Base-by-base conservation (phyloP, 1,140 invertebrate species). In the Tyrophagus putrescentiae region DNA sequence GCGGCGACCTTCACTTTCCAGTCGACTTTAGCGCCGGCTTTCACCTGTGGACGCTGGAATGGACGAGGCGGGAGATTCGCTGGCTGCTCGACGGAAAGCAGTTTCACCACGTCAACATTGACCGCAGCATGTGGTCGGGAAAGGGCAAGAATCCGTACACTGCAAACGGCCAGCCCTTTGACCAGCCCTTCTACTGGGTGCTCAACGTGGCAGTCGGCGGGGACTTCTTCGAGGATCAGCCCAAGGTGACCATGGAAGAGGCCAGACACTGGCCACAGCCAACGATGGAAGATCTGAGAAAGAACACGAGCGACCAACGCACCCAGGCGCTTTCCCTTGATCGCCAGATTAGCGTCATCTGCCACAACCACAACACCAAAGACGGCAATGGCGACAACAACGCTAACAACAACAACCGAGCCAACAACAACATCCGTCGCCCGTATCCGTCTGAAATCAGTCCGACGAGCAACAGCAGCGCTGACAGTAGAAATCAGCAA, bases 21-120 rank as follows among this genome's bases (percentile, higher is more conserved):
- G 25, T 53, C 23, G 16, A 7, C 28, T 62, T 63, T 42, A 6
- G 16, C 2, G 68, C 68, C 34, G 62, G 56, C 31, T 71, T 70
- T 48, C 70, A 72, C 54, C 67, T 62, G 23, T 72, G 67, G 60
- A 63, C 23, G 7, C 41, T 72, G 1, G 64, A 69, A 44, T 72
- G 70, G 70, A 65, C 66, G 58, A 63, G 66, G 53, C 60, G 65
- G 33, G 57, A 62, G 18, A 69, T 71, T 33, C 65, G 45, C 66
- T 72, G 62, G 62, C 28, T 7, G 5, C n/a, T 63, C 13, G 62
- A 64, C 42, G 61, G 54, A 21, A 9, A 57, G n/a, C 21, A 21
- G 34, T 6, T 27, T 23, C 21, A 25, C 3, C 45, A 23, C 1
- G 4, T 36, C 7, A 44, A 25, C 21, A 9, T 23, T 6, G 27